Evolutionary conservation across 2,888 invertebrate species (phyloP), one percentile per base, ranked within the genome.

Genomic region (Rambutsinella grinnellia): DNA sequence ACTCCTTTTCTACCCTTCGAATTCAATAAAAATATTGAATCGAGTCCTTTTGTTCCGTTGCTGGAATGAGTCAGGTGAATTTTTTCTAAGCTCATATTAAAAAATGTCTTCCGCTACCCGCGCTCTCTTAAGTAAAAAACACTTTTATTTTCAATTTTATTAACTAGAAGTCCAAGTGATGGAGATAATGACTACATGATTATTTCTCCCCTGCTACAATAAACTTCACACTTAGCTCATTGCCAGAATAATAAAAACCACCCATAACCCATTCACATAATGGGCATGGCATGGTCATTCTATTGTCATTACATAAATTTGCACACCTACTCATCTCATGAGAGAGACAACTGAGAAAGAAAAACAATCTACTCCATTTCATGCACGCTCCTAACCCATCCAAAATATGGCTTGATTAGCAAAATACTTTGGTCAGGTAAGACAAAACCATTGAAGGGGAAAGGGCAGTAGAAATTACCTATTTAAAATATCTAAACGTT

Each of bases 221-320:
- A 74, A 66, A 36, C 36, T n/a, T 67, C 44, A 60, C 63, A 76
- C 65, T 63, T 63, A 44, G 21, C 60, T 69, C 69, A 69, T 65
- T 63, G 69, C 76, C 63, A 76, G 27, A 60, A 63, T 58, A 69
- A 69, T 76, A 76, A 76, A 57, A 76, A 69, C 62, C 76, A 65
- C 53, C 69, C 68, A 76, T 76, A 76, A 76, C 60, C 76, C 69
- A 36, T 65, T 58, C 46, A 44, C 65, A 47, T 69, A 65, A 76
- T 76, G 65, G 76, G 65, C 60, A 76, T 76, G 69, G 76, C 69
- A 76, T 76, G 76, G 76, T 69, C 69, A 74, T 56, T 56, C 57
- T 27, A 51, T 51, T 68, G 68, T 68, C 62, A 69, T 65, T 69
- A 65, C 76, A 76, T 76, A 76, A 76, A 76, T 76, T 76, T 76